Evolutionary conservation across 2,113 vertebrate species (phyloP).

Genomic region (Raja brachyura): DNA sequence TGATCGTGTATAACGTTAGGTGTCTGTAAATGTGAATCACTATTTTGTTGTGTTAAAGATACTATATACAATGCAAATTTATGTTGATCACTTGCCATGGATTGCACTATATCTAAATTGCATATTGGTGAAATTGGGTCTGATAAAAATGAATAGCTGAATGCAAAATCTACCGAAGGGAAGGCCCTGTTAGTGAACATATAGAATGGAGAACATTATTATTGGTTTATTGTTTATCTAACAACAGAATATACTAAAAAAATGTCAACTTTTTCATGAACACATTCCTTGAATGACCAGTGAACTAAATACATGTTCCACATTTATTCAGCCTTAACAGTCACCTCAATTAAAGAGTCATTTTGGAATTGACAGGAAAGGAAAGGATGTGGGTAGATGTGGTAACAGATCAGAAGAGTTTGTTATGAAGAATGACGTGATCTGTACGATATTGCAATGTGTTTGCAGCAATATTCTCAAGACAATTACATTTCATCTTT

Average conservation of each 20-base stretch:
- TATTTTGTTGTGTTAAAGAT: not conserved
- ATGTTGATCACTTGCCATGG: not conserved
- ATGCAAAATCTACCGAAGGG: not conserved
- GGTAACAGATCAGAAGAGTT: not conserved
- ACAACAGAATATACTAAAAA: not conserved
- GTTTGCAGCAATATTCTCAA: not conserved
- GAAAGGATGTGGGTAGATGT: not conserved
- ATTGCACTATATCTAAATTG: not conserved
- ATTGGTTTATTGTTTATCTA: not conserved
- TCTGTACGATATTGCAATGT: not conserved
- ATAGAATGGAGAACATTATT: not conserved
- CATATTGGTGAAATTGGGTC: not conserved
- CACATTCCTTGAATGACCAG: not conserved
- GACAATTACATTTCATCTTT: not conserved
- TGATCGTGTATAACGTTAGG: too few relatives aligned
- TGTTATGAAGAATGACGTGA: not conserved
- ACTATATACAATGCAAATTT: not conserved
- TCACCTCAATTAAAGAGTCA: not conserved
- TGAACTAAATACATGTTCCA: not conserved
- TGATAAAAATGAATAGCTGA: not conserved
- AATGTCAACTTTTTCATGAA: not conserved
- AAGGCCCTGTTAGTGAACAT: not conserved
- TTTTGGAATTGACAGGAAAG: not conserved
- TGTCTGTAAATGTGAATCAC: too few relatives aligned
- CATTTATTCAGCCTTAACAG: not conserved